phyloP scores from a whole-genome alignment of 2,797 vertebrate genomes.

The Hydrocynus forskahlii region DNA sequence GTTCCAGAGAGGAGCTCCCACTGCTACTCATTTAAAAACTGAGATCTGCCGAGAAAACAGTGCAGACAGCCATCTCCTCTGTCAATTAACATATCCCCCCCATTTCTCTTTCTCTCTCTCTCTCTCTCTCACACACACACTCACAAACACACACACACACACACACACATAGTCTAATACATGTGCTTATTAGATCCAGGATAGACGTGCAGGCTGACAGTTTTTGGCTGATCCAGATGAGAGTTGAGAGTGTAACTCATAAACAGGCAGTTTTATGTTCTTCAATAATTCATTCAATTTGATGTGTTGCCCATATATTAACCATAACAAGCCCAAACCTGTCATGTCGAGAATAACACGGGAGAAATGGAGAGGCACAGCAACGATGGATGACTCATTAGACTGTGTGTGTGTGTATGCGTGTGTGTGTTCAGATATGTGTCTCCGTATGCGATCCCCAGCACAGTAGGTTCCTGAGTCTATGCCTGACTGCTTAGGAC shows the following conservation, averaged over 20 bases:
- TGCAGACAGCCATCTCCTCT: slow-evolving; percentile 28
- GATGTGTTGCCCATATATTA: slow-evolving; percentile 59
- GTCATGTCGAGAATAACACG: slow-evolving; percentile 50
- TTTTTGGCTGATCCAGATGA: slow-evolving; percentile 24
- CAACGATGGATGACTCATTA: slow-evolving; percentile 49
- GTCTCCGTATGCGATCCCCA: slow-evolving; percentile 42
- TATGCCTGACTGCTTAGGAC: slow-evolving; percentile 35
- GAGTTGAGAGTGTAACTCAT: slow-evolving; percentile 39
- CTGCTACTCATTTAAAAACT: slow-evolving; percentile 26
- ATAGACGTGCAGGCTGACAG: slow-evolving; percentile 35
- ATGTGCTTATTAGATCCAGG: slow-evolving; percentile 38
- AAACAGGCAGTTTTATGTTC: slow-evolving; percentile 52
- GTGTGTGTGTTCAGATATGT: slow-evolving; percentile 3
- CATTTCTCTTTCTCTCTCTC: slow-evolving; percentile 20
- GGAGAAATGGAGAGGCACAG: slow-evolving; percentile 36
- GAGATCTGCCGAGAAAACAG: slow-evolving; percentile 4
- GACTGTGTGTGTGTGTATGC: slow-evolving; percentile 4
- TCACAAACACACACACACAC: too few species aligned
- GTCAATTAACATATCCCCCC: slow-evolving; percentile 30
- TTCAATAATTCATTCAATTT: slow-evolving; percentile 62
- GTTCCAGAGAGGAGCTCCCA: slow-evolving; percentile 12
- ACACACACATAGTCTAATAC: slow-evolving; percentile 25
- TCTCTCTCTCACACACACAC: slow-evolving; percentile 4
- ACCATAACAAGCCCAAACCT: slow-evolving; percentile 55
- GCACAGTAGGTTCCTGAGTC: slow-evolving; percentile 40